Conservation (phyloP, 2,888 invertebrate genomes). For the Pecten maximus region DNA sequence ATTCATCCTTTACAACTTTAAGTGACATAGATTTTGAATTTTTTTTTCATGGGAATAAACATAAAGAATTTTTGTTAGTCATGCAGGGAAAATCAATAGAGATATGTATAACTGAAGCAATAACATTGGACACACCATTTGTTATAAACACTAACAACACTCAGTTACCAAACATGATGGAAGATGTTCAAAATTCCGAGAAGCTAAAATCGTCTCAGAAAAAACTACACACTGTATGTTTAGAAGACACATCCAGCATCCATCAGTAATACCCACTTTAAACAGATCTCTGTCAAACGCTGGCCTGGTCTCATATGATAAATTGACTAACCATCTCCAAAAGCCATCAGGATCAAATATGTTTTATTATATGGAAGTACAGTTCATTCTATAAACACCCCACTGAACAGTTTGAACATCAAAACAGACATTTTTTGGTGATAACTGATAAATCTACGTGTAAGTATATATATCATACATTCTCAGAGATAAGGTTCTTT, state of each 20-base stretch:
- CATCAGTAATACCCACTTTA: background rate
- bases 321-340: background rate
- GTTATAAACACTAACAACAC: background rate
- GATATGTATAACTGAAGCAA: background rate
- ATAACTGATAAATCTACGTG: background rate
- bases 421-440: background rate
- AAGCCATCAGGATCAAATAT: background rate
- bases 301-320: background rate
- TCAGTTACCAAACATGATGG: conserved; percentile 1
- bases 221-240: background rate
- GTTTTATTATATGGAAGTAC: background rate
- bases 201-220: background rate
- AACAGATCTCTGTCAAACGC: background rate
- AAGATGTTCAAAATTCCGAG: conserved; percentile 13
- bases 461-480: background rate
- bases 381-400: background rate
- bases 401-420: background rate
- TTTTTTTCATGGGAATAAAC: background rate
- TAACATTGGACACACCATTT: conserved; percentile 4
- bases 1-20: background rate
- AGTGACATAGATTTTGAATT: background rate
- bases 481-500: background rate
- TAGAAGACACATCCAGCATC: background rate
- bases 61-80: conserved; percentile 5
- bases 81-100: background rate